A percentile compares a stretch with the other conserved stretches of the same genome.
Evolutionary conservation across 23 tunicate genomes (phyloP).

Genomic region (Halocynthia roretzi): DNA sequence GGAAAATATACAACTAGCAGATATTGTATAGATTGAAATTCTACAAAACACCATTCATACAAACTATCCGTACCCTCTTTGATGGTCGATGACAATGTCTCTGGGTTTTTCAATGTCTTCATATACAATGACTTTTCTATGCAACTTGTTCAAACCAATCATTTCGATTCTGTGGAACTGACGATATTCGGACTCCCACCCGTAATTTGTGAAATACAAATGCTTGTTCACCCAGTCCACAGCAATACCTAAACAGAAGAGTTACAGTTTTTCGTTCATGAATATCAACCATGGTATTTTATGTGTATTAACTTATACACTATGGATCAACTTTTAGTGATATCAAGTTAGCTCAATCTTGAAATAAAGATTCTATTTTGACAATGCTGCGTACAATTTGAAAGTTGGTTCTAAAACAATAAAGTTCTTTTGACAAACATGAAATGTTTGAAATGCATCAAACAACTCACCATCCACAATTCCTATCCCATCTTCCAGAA

Average conservation of each 20-base stretch:
- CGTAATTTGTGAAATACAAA: conserved; percentile 84
- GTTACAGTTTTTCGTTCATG: no score
- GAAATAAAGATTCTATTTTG: no score
- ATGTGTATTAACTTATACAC: no score
- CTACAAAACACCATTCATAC: no score
- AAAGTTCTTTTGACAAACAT: no score
- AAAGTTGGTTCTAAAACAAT: no score
- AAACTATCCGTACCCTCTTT: conserved; percentile 31
- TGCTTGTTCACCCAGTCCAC: conserved; percentile 76
- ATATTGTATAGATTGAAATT: no score
- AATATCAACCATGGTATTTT: no score
- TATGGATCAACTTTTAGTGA: no score
- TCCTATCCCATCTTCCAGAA: conserved; percentile 82
- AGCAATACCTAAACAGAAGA: conserved; percentile 42
- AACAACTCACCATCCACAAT: conserved; percentile 69
- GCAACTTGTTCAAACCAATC: conserved; percentile 35
- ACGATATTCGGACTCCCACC: conserved; percentile 32
- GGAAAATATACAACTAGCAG: no score
- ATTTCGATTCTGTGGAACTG: conserved; percentile 63
- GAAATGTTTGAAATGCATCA: background rate
- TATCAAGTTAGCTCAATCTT: no score
- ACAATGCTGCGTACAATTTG: no score
- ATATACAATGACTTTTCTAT: conserved; percentile 50
- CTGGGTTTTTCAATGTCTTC: conserved; percentile 53
- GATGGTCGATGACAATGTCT: conserved; percentile 52